Percentiles rank a stretch among this genome's conserved stretches.
Evolutionary conservation across 2,113 vertebrate genomes (phyloP).

Genomic region (Xerus inauris): DNA sequence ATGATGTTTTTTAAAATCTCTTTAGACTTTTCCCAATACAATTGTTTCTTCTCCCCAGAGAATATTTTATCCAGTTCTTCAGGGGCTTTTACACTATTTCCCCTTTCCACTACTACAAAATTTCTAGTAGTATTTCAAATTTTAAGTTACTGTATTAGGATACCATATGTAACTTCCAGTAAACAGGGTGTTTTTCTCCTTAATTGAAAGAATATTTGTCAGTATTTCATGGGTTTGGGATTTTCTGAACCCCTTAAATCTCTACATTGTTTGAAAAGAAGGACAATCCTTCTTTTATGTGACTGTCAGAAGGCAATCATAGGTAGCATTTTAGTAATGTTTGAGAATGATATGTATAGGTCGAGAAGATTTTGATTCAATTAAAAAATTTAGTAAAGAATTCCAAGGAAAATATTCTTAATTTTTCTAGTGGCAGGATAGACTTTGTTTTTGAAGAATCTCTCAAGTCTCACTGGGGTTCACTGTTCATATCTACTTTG

Average conservation of each 20-base stretch:
- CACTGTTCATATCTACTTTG: background rate
- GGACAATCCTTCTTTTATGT: background rate
- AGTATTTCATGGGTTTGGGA: background rate
- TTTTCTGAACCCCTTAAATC: background rate
- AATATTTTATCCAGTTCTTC: background rate
- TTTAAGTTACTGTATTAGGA: background rate
- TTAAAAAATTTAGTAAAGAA: background rate
- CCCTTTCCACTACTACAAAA: background rate
- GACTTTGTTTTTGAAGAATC: background rate
- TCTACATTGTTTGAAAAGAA: background rate
- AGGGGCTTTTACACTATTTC: background rate
- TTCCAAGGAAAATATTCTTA: background rate
- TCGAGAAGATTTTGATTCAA: background rate
- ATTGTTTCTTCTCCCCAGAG: background rate
- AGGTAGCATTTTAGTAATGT: background rate
- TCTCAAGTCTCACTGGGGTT: background rate
- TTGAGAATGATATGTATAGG: background rate
- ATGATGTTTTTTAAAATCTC: conserved; percentile 8
- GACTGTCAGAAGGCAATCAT: conserved; percentile 2
- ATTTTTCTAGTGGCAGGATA: background rate
- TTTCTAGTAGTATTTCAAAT: background rate
- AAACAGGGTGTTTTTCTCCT: background rate
- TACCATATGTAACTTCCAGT: background rate
- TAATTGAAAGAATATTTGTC: background rate
- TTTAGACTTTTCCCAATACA: background rate